Conservation (phyloP, 2,888 invertebrate genomes). For the Alsophila aescularia region DNA sequence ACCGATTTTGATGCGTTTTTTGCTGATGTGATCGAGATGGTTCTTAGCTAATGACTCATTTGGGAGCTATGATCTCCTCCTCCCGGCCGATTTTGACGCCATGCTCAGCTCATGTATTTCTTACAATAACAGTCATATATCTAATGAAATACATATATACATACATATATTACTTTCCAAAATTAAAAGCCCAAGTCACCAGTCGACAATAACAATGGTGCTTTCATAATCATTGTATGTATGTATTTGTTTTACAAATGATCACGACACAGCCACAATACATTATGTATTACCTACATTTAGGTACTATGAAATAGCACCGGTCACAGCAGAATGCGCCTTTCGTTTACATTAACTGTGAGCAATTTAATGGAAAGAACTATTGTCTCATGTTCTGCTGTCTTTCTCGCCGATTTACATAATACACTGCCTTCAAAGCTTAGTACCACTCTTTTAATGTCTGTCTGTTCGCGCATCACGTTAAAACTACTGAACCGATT, state of each 20-base stretch:
- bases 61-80: no score
- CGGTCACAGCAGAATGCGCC: slow-evolving; percentile 8
- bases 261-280: background rate
- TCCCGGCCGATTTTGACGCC: no score
- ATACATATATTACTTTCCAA: background rate
- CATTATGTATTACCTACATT: no score
- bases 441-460: no score
- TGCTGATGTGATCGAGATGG: no score
- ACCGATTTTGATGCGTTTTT: no score
- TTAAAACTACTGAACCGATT: no score
- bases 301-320: background rate
- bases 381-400: slow-evolving; percentile 9
- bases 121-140: no score
- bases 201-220: slow-evolving; percentile 1
- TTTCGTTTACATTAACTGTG: slow-evolving; percentile 7
- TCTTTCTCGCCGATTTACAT: slow-evolving; percentile 10
- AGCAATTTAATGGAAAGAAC: slow-evolving; percentile 15
- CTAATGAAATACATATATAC: no score
- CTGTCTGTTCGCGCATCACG: no score
- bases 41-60: no score
- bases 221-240: background rate
- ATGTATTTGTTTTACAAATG: background rate
- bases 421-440: slow-evolving; percentile 1
- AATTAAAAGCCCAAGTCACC: background rate
- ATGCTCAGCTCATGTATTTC: no score